Evolutionary conservation across 2,888 invertebrate species (phyloP).

Genomic region (Conus canariensis): DNA sequence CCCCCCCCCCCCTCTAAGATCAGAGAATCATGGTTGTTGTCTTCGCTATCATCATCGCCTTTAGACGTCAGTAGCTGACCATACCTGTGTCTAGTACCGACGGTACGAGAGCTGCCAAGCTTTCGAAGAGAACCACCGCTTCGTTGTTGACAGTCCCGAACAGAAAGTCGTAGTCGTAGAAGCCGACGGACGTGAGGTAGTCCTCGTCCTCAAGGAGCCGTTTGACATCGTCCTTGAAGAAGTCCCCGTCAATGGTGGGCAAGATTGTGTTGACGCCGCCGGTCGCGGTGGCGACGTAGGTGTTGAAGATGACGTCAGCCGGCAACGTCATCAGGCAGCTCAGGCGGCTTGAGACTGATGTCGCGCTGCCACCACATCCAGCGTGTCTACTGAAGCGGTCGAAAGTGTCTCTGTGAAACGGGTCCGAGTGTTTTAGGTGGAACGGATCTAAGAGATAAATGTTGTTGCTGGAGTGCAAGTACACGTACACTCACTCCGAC

Average conservation of each 20-base stretch:
- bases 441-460: no score
- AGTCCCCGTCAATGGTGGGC: constrained; percentile 34
- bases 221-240: constrained; percentile 32
- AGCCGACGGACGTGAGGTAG: constrained; percentile 44
- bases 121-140: background rate
- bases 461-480: no score
- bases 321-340: constrained; percentile 3
- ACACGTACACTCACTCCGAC: no score
- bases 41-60: no score
- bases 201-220: constrained; percentile 34
- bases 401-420: background rate
- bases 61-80: no score
- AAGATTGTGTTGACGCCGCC: background rate
- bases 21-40: no score
- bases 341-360: background rate
- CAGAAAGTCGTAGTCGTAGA: constrained; percentile 39
- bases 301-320: constrained; percentile 13
- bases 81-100: background rate
- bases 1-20: no score
- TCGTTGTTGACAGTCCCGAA: constrained; percentile 41
- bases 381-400: background rate
- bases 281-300: background rate
- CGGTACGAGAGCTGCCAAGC: background rate
- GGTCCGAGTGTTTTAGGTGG: no score
- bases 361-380: background rate